A percentile compares a stretch with the other conserved stretches of the same genome.
Conservation (phyloP, 2,888 invertebrate genomes). For the Athripsodes cinereus region DNA sequence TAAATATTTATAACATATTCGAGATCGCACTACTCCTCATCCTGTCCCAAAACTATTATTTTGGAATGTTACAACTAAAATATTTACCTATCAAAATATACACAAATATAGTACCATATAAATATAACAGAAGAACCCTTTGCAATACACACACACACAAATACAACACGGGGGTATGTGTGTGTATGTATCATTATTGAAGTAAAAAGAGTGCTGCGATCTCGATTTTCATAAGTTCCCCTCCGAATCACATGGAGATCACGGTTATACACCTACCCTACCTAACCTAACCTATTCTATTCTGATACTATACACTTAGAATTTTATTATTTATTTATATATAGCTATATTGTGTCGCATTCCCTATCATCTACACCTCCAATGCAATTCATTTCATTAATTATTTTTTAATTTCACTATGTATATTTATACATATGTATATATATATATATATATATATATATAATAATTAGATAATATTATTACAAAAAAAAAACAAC, state of each 20-base stretch:
- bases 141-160: too few relatives aligned
- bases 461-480: too few relatives aligned
- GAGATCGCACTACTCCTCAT: slow-evolving; percentile 14
- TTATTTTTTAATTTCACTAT: not conserved
- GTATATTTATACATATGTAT: not conserved
- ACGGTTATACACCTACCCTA: not conserved
- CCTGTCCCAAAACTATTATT: slow-evolving; percentile 22
- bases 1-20: too few relatives aligned
- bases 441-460: too few relatives aligned
- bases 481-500: not conserved
- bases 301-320: too few relatives aligned
- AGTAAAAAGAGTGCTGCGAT: not conserved
- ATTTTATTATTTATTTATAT: too few relatives aligned
- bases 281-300: too few relatives aligned
- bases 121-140: not conserved
- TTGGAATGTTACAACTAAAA: slow-evolving; percentile 25
- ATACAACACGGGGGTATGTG: too few relatives aligned
- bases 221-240: not conserved
- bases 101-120: not conserved
- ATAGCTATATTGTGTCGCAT: too few relatives aligned
- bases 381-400: not conserved
- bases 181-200: not conserved
- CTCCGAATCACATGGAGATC: not conserved
- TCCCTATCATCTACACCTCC: too few relatives aligned
- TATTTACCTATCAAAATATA: slow-evolving; percentile 20